phyloP scores from a whole-genome alignment of 2,888 invertebrate genomes.

The Microplitis manilae region DNA sequence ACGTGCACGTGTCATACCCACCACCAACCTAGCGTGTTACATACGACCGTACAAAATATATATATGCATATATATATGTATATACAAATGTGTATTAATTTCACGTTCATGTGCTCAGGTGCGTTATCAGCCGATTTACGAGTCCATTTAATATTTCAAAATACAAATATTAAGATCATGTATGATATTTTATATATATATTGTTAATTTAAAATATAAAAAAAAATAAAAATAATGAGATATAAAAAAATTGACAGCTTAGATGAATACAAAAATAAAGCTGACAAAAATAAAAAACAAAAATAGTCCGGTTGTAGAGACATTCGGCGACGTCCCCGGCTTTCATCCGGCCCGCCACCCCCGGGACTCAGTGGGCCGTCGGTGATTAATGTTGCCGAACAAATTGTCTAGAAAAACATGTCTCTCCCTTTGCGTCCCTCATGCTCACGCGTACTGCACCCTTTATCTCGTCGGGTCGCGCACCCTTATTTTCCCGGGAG shows the following conservation, averaged over 20 bases:
- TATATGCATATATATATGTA: not conserved
- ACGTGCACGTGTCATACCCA: slow-evolving; percentile 21
- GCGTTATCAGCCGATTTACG: not conserved
- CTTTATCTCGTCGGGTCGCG: slow-evolving; percentile 67
- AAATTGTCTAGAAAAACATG: slow-evolving; percentile 74
- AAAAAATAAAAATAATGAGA: not conserved
- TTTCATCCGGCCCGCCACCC: slow-evolving; percentile 42
- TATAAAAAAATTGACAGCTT: not conserved
- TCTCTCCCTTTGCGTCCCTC: slow-evolving; percentile 60
- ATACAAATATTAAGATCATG: not conserved
- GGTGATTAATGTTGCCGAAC: slow-evolving; percentile 73
- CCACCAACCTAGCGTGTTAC: not conserved
- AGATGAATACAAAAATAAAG: not conserved
- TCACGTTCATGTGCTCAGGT: not conserved
- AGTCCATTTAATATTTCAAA: not conserved
- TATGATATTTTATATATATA: too few species aligned
- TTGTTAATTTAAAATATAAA: not conserved
- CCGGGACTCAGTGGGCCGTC: slow-evolving; percentile 52
- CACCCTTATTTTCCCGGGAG: slow-evolving; percentile 60
- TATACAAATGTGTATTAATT: not conserved
- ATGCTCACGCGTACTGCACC: slow-evolving; percentile 62
- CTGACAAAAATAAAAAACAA: not conserved
- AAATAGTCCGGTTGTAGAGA: slow-evolving; percentile 19
- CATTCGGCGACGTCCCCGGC: slow-evolving; percentile 44
- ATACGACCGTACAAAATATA: slow-evolving; percentile 5